Evolutionary conservation across 2,797 vertebrate species (phyloP).

Genomic region (Aphelocoma californica): DNA sequence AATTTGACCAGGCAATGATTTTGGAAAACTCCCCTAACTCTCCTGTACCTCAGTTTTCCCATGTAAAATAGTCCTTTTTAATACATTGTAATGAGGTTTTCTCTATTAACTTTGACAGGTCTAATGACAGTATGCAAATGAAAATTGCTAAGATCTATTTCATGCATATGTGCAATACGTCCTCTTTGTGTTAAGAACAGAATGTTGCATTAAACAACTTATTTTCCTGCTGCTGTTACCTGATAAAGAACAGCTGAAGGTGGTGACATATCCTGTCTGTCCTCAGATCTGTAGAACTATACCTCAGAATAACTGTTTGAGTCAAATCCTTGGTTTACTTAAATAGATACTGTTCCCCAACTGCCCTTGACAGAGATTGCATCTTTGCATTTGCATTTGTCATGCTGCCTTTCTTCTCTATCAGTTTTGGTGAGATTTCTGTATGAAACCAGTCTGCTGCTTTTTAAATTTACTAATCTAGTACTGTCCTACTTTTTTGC

Average conservation of each 20-base stretch:
- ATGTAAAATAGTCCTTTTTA: not conserved
- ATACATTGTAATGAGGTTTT: not conserved
- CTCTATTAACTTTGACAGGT: not conserved
- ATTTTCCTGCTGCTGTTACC: not conserved
- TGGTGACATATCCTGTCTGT: not conserved
- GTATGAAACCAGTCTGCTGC: not conserved
- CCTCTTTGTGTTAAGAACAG: not conserved
- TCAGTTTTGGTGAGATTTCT: not conserved
- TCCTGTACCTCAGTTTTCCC: not conserved
- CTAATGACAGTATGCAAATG: not conserved
- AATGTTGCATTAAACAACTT: not conserved
- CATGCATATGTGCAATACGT: not conserved
- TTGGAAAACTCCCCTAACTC: not conserved
- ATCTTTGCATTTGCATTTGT: not conserved
- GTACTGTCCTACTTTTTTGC: not conserved
- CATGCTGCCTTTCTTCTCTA: not conserved
- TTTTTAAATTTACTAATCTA: not conserved
- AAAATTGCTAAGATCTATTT: not conserved
- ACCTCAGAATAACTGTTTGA: not conserved
- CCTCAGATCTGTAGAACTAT: not conserved
- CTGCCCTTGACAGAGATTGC: not conserved
- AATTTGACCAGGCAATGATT: not conserved
- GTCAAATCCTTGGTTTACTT: not conserved
- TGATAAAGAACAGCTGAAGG: not conserved
- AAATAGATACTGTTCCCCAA: not conserved